Evolutionary conservation across 1,140 invertebrate genomes (phyloP).

Genomic region (Cotesia typhae): DNA sequence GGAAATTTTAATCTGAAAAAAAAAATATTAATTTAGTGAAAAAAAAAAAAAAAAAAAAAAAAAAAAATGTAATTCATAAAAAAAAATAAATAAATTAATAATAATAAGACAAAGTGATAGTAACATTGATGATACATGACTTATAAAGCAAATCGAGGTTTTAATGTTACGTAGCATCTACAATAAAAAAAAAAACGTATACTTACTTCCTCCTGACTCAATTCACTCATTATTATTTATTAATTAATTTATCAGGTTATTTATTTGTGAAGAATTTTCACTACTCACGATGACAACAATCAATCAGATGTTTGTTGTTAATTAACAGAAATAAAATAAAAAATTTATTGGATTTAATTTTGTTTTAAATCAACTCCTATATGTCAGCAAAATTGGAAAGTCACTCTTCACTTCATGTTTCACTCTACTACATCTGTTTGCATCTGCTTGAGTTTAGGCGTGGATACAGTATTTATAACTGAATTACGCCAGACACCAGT

Average conservation of each 20-base stretch:
- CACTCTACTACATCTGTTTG: slow-evolving; percentile 52
- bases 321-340: too few relatives aligned
- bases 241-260: slow-evolving; percentile 29
- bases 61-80: slow-evolving; percentile 25
- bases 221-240: slow-evolving; percentile 71
- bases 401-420: slow-evolving; percentile 43
- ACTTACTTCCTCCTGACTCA: slow-evolving; percentile 78
- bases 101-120: not conserved
- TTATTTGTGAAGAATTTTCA: slow-evolving; percentile 23
- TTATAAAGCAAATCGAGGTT: slow-evolving; percentile 20
- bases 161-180: slow-evolving; percentile 17
- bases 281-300: too few relatives aligned
- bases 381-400: slow-evolving; percentile 57
- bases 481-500: too few relatives aligned
- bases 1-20: not conserved
- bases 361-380: slow-evolving; percentile 38
- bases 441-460: slow-evolving; percentile 57
- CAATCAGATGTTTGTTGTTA: too few relatives aligned
- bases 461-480: slow-evolving; percentile 40
- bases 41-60: slow-evolving; percentile 19
- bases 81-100: not conserved
- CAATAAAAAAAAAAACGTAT: slow-evolving; percentile 20
- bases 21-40: not conserved
- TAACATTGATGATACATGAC: slow-evolving; percentile 14
- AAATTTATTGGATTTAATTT: slow-evolving; percentile 20